A percentile compares a stretch with the other conserved stretches of the same genome.
Evolutionary conservation across 2,888 invertebrate species (phyloP).

Genomic region (Hirudinaria manillensis): DNA sequence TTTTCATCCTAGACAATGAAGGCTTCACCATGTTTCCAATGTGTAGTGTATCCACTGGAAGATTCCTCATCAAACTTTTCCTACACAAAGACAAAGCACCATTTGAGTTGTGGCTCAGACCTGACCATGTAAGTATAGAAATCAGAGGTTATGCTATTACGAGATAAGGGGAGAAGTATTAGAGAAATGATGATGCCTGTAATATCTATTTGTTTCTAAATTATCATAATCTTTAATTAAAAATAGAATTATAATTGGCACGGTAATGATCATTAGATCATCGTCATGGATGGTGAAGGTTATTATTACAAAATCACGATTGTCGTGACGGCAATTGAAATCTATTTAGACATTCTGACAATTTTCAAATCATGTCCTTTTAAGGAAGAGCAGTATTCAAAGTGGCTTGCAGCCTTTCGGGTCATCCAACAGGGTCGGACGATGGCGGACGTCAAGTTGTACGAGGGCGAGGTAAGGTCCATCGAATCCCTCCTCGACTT

Average conservation of each 20-base stretch:
- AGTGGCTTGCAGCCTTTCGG: constrained; percentile 95
- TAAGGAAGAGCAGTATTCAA: constrained; percentile 90
- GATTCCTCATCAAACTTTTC: background rate
- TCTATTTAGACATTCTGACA: too few species aligned
- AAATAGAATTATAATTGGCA: too few species aligned
- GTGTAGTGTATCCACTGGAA: background rate
- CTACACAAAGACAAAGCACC: background rate
- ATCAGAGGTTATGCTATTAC: background rate
- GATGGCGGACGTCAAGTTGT: constrained; percentile 83
- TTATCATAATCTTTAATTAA: too few species aligned
- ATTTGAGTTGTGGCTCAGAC: background rate
- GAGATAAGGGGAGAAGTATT: too few species aligned
- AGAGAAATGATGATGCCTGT: too few species aligned
- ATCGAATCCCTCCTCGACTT: constrained; percentile 81
- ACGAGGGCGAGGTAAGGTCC: constrained; percentile 80
- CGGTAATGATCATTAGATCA: too few species aligned
- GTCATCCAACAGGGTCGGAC: constrained; percentile 91
- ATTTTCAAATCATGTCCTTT: background rate
- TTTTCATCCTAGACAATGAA: background rate
- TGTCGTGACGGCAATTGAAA: too few species aligned
- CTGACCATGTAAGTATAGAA: constrained; percentile 1
- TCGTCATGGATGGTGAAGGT: too few species aligned
- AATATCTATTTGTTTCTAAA: too few species aligned
- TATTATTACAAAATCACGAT: too few species aligned
- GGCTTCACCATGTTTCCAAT: background rate